Conservation (phyloP, 2,797 vertebrate genomes). For the Mareca strepera region DNA sequence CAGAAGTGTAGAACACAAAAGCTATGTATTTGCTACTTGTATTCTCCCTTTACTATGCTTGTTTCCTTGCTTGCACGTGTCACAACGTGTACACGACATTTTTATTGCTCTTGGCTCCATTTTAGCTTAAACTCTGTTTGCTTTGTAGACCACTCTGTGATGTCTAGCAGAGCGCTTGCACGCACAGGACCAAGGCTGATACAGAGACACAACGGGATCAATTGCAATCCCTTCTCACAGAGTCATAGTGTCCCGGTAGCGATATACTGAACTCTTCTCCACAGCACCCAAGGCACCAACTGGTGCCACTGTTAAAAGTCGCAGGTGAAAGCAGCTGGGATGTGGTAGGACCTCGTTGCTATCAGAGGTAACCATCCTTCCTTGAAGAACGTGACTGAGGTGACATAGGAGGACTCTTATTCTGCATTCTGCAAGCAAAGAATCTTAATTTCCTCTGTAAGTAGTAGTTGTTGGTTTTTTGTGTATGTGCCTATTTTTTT, state of each 20-base stretch:
- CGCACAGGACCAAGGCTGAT: neutral
- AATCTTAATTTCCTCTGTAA: neutral
- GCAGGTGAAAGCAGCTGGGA: neutral
- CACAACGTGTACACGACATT: rapidly evolving
- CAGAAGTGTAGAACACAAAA: neutral
- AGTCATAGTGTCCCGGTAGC: neutral
- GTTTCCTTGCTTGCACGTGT: neutral
- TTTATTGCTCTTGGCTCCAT: neutral
- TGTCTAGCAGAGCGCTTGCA: neutral
- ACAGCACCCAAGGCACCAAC: neutral
- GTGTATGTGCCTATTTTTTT: neutral
- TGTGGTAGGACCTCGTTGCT: neutral
- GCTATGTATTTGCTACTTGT: neutral
- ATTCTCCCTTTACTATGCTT: neutral
- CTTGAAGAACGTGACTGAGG: neutral
- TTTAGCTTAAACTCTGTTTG: neutral
- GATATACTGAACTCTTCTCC: rapidly evolving
- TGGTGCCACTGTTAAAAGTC: neutral
- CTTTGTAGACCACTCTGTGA: neutral
- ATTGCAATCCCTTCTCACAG: neutral
- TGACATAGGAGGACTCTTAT: neutral
- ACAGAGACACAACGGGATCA: neutral
- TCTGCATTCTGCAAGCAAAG: neutral
- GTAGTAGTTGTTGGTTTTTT: neutral
- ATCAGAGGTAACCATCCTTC: neutral